Base-by-base conservation (phyloP, 2,113 vertebrate genomes). In the Equus quagga region DNA sequence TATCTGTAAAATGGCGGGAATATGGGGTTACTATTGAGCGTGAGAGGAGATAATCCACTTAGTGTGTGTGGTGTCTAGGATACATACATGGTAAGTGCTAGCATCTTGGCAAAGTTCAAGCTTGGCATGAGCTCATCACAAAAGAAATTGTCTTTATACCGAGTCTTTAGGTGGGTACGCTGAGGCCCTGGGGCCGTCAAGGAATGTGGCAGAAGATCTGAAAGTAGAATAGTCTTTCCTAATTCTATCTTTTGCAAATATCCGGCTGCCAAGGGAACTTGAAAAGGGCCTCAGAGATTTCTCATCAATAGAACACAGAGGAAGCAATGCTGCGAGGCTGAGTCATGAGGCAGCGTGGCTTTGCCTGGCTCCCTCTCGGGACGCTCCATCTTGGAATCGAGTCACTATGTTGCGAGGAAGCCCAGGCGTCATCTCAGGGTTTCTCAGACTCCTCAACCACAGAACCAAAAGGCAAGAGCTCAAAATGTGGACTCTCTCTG, bases 181-280 rank as follows among this genome's bases (percentile, higher is more conserved):
- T 8, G 91, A 65, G 49, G 67, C 5, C 65, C 21, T 67, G 18
- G 12, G 18, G 6, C 62, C 83, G 46, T 73, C 49, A 65, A 84
- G 70, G 49, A 80, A 80, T 28, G 24, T 2, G 18, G 19, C 8
- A 13, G 6, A 49, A 51, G 58, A 49, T 44, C 36, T 91, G 44
- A 76, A 79, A 70, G 51, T 46, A 28, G 69, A 62, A 84, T 54
- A 24, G 7, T 56, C 67, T 88, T 24, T 85, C 54, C 58, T 78
- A 49, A 89, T 79, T 96, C 44, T 93, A 24, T 69, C 49, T 93
- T 93, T 80, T 64, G 28, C 49, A 80, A 88, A 75, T 70, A 58
- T 14, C 18, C 51, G 49, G 10, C 69, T 73, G 23, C 83, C 7
- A 15, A 56, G 73, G 5, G 49, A 54, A 33, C 8, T 46, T n/a